Conservation (phyloP, 2,797 vertebrate species). For the Argentina silus region DNA sequence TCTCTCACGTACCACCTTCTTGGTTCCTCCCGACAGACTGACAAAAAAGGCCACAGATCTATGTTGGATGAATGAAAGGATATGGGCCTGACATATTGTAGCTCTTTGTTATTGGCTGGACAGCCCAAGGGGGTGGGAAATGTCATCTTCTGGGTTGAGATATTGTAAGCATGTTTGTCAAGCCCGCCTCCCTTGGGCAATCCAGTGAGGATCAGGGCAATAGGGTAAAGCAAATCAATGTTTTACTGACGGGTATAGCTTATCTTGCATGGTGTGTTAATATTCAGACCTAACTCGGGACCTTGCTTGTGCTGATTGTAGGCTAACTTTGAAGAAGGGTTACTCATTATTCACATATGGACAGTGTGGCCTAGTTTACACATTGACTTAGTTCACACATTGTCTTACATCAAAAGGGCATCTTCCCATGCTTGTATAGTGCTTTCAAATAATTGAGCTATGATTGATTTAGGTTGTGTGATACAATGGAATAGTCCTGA, state of each 20-base stretch:
- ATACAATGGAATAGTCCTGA: no score
- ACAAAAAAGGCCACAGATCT: background rate
- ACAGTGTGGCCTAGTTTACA: no score
- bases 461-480: no score
- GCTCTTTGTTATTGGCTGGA: background rate
- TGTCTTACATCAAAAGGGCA: no score
- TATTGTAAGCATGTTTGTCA: background rate
- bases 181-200: background rate
- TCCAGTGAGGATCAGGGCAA: background rate
- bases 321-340: background rate
- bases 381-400: no score
- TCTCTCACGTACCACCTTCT: background rate
- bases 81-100: background rate
- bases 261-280: slow-evolving; percentile 4
- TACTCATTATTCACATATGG: background rate
- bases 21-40: background rate
- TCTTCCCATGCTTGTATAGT: no score
- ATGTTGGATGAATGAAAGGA: background rate
- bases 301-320: background rate
- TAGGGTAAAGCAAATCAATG: slow-evolving; percentile 3
- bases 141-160: background rate
- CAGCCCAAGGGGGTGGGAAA: background rate
- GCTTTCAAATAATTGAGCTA: no score
- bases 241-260: background rate
- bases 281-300: slow-evolving; percentile 1